Evolutionary conservation across 2,113 vertebrate species (phyloP), one percentile per base, ranked within the genome.

Genomic region (Montifringilla adamsi): DNA sequence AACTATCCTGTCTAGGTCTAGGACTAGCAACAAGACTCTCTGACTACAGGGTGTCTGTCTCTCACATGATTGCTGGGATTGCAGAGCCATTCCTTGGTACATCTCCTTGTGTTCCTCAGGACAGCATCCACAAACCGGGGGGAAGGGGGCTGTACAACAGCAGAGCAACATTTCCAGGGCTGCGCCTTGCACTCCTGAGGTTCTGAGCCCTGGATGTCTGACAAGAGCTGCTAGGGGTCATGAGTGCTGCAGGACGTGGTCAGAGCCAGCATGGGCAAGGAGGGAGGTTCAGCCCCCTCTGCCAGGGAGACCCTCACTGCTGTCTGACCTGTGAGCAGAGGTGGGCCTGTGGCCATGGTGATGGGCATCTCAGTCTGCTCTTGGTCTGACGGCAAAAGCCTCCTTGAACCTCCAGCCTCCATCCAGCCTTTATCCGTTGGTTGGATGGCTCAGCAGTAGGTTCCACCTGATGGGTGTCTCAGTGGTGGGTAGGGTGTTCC

Each of bases 391-490:
- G 46, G 76, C 14, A 80, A 56, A 56, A 35, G 9, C 30, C 55
- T 58, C 31, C 47, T 56, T 56, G 4, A 26, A 3, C 28, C 53
- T 41, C 11, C 55, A 21, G 7, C 53, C 43, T 33, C 27, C 63
- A 8, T 5, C 43, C 53, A 28, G 0, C 8, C 44, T 26, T 46
- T 56, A 10, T 2, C 27, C 3, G 0, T 11, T 9, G 67, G 27
- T 1, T 30, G 30, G 39, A 1, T 13, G 27, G 28, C 16, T 39
- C 10, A 7, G 41, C 13, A 3, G n/a, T 7, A 2, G 43, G 8
- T 15, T 11, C 30, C 1, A 1, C 19, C 49, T 41, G 9, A 53
- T 21, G 43, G 67, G 75, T 31, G 46, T 56, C n/a, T 15, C 37
- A 6, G 66, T 2, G 0, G 23, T 49, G 47, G 23, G 47, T 6